Evolutionary conservation across 2,113 vertebrate species (phyloP).

Genomic region (Hippocampus zosterae): DNA sequence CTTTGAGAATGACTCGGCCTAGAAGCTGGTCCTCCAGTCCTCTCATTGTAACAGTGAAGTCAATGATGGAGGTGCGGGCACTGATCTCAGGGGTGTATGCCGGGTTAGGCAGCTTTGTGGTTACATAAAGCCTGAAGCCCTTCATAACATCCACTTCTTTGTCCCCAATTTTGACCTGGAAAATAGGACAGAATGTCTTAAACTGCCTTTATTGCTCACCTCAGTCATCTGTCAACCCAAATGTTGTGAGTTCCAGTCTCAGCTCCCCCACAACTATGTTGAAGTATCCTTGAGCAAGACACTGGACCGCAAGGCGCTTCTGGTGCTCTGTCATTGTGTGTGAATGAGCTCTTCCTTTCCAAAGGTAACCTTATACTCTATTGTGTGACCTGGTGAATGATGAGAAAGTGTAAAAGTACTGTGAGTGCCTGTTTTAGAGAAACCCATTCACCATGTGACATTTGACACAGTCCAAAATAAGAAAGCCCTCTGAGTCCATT

Average conservation of each 20-base stretch:
- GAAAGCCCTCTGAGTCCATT: no score
- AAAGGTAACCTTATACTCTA: not conserved
- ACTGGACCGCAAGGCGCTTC: no score
- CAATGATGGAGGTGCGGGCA: slow-evolving; percentile 88
- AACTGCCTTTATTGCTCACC: not conserved
- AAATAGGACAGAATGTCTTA: slow-evolving; percentile 1
- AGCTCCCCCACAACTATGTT: not conserved
- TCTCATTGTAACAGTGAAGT: slow-evolving; percentile 94
- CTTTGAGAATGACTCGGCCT: slow-evolving; percentile 91
- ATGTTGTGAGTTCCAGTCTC: not conserved
- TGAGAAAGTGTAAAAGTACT: not conserved
- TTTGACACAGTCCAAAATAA: no score
- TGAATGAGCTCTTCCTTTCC: not conserved
- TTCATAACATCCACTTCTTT: slow-evolving; percentile 92
- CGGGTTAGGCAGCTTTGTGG: slow-evolving; percentile 90
- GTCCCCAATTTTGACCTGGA: slow-evolving; percentile 93
- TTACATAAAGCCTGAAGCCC: slow-evolving; percentile 90
- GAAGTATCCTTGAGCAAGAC: not conserved
- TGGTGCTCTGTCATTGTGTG: no score
- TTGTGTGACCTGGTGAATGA: not conserved
- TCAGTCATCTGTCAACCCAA: not conserved
- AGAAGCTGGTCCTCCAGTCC: slow-evolving; percentile 94
- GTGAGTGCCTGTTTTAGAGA: no score
- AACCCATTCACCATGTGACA: no score
- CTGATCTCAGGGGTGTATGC: slow-evolving; percentile 91